These are phyloP conservation scores for Trididemnum clinides DNA, from an alignment of 23 tunicate species.

Conservation along the genomic window DNA sequence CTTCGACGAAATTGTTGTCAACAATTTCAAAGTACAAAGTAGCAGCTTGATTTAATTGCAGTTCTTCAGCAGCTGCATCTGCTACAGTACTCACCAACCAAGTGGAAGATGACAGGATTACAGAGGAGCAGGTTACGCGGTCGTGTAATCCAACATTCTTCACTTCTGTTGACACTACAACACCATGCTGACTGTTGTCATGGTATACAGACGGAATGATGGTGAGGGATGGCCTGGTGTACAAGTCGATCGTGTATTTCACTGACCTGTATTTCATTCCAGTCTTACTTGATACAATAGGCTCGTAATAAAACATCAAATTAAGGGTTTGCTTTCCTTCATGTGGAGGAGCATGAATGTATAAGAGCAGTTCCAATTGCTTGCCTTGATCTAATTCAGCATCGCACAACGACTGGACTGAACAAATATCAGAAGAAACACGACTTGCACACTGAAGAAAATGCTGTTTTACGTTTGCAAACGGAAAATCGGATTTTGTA, in stretches of 20 bases:
- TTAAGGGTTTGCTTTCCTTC: neutral
- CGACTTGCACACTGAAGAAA: slow-evolving; percentile 5
- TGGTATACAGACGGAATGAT: neutral
- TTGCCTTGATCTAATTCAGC: slow-evolving; percentile 3
- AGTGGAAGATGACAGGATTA: neutral
- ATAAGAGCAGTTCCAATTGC: slow-evolving; percentile 19
- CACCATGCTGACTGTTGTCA: slow-evolving; percentile 32
- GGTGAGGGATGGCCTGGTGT: slow-evolving; percentile 4
- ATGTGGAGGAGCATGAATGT: slow-evolving; percentile 31
- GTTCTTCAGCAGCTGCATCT: neutral
- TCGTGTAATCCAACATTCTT: neutral
- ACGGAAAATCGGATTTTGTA: neutral
- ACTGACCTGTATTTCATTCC: slow-evolving; percentile 1
- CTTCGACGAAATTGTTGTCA: neutral
- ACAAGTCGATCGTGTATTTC: slow-evolving; percentile 12
- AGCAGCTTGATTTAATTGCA: slow-evolving; percentile 9
- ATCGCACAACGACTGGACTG: slow-evolving; percentile 25
- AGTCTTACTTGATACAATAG: neutral
- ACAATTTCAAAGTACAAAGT: slow-evolving; percentile 13
- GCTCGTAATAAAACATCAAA: slow-evolving; percentile 51
- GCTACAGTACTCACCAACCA: slow-evolving; percentile 11
- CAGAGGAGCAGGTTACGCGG: neutral
- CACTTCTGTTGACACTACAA: slow-evolving; percentile 1
- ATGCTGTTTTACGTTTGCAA: slow-evolving; percentile 4
- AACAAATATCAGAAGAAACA: neutral